These are phyloP conservation scores for Chascanopsetta lugubris DNA, from an alignment of 2,113 vertebrate genomes.

Conservation along the genomic window DNA sequence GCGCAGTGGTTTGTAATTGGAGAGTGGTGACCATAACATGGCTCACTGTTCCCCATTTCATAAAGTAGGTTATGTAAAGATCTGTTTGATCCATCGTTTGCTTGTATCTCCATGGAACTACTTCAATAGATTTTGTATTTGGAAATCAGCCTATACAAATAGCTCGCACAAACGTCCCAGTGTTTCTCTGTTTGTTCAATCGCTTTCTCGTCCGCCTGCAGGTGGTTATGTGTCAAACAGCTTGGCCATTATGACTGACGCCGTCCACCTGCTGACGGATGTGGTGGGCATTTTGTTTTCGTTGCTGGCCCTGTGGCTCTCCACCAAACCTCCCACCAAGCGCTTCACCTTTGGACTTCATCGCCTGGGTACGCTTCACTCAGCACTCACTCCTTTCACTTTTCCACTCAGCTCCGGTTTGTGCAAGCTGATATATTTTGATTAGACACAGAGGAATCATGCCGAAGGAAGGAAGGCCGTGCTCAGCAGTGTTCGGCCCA, in stretches of 20 bases:
- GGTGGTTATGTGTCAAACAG: conserved; percentile 97
- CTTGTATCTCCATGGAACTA: not conserved
- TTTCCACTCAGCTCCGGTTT: not conserved
- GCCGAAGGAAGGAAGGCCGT: not conserved
- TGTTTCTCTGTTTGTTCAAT: not conserved
- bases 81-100: too few species aligned
- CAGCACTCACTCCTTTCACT: not conserved
- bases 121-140: not conserved
- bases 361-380: conserved; percentile 86
- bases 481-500: conserved; percentile 11
- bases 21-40: not conserved
- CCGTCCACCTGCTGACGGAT: conserved; percentile 95
- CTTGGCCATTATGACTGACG: conserved; percentile 97
- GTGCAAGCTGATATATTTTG: not conserved
- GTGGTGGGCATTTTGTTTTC: conserved; percentile 94
- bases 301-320: conserved; percentile 93
- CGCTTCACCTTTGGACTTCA: conserved; percentile 96
- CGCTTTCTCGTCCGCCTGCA: conserved; percentile 28
- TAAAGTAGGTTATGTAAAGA: not conserved
- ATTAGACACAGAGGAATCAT: conserved; percentile 7
- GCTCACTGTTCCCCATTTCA: not conserved
- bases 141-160: not conserved
- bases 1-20: not conserved
- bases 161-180: not conserved
- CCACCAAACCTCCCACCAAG: conserved; percentile 90